phyloP scores from a whole-genome alignment of 2,888 invertebrate species.

The Rhopalosiphum nymphaeae region DNA sequence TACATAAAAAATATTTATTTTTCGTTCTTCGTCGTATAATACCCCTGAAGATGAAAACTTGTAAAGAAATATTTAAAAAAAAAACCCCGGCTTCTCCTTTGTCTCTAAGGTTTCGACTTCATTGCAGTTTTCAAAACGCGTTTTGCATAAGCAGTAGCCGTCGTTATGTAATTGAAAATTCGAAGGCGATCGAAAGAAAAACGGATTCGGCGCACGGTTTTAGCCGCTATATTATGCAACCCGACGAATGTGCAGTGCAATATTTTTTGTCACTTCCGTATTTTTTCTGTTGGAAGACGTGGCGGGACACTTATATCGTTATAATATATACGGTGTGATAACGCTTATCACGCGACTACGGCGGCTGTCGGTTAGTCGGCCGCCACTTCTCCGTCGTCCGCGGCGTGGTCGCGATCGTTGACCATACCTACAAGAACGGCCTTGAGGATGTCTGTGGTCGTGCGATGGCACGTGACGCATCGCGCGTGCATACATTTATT shows the following conservation, averaged over 20 bases:
- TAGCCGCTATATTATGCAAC: no score
- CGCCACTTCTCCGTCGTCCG: neutral
- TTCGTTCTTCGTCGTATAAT: neutral
- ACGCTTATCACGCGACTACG: neutral
- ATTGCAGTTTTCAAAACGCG: no score
- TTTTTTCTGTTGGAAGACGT: neutral
- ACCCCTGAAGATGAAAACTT: neutral
- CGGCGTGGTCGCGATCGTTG: slow-evolving; percentile 37
- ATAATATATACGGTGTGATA: neutral
- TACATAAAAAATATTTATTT: neutral
- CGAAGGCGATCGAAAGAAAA: no score
- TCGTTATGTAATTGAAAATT: no score
- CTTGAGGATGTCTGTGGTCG: slow-evolving; percentile 45
- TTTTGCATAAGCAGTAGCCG: no score
- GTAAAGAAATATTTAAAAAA: neutral
- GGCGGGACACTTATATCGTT: neutral
- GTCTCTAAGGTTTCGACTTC: neutral
- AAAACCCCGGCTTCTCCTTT: neutral
- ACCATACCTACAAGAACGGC: slow-evolving; percentile 59
- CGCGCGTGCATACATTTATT: neutral
- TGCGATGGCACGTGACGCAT: neutral
- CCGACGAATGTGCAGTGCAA: neutral
- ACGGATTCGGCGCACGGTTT: no score
- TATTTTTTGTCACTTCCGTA: neutral
- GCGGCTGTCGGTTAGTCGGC: neutral